phyloP scores from a whole-genome alignment of 2,113 vertebrate genomes.

The Xiphias gladius region DNA sequence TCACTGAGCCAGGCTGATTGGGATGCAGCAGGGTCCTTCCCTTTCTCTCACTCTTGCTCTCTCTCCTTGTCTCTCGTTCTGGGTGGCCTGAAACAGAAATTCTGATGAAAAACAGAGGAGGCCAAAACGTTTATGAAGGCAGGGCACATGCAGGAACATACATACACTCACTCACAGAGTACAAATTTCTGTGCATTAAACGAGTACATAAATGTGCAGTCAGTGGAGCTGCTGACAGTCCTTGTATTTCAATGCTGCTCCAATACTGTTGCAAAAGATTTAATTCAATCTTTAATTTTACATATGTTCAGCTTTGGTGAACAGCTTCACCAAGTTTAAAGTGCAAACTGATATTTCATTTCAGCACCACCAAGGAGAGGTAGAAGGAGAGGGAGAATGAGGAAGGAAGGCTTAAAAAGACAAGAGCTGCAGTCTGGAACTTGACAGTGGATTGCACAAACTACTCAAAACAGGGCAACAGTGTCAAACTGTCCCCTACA shows the following conservation, averaged over 20 bases:
- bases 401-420: neutral
- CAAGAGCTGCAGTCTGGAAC: conserved; percentile 10
- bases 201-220: conserved; percentile 19
- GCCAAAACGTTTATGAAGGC: conserved; percentile 75
- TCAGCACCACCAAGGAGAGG: neutral
- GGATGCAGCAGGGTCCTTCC: conserved; percentile 78
- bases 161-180: conserved; percentile 18
- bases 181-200: conserved; percentile 24
- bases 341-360: neutral
- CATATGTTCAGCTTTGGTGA: conserved; percentile 3
- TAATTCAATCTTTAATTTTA: conserved; percentile 17
- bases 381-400: neutral
- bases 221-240: conserved; percentile 7
- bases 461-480: conserved; percentile 20
- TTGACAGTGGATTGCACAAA: neutral
- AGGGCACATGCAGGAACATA: conserved; percentile 48
- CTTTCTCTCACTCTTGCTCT: conserved; percentile 62
- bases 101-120: conserved; percentile 76
- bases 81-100: conserved; percentile 78
- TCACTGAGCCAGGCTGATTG: conserved; percentile 82
- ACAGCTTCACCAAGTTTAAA: conserved; percentile 6
- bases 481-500: conserved; percentile 20
- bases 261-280: neutral
- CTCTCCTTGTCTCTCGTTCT: conserved; percentile 63
- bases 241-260: conserved; percentile 19